Evolutionary conservation across 2,888 invertebrate species (phyloP), one percentile per base, ranked within the genome.

Genomic region (Nyleta sp.): DNA sequence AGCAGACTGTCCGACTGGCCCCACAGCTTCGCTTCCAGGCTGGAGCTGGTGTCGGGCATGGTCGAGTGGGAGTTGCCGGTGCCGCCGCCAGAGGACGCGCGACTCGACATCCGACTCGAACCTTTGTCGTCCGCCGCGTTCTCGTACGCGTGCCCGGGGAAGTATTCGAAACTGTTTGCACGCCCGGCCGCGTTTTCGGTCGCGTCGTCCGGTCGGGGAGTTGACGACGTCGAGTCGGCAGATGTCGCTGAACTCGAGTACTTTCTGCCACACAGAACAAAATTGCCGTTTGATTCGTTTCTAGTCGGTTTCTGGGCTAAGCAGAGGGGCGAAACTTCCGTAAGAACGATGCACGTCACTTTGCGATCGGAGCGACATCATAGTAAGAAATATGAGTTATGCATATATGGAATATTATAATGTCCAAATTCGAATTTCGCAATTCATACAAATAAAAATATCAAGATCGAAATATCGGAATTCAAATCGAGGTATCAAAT

Each of bases 141-240:
- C 82, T 93, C 92, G 83, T 93, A 94, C 68, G 93, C 91, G 83
- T 93, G 90, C 11, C 91, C 91, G 8, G 91, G 91, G 64, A 91
- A 89, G 85, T 94, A 95, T 87, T 95, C 94, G 89, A 95, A 95
- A 86, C 95, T 95, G 83, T 94, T 94, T 31, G 94, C 94, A 84
- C 93, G 92, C n/a, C 79, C 93, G 88, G 85, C 92, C 74, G 87
- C 91, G 91, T 79, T 86, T 52, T 87, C 90, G 11, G 72, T 75
- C 0, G 42, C 20, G 8, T 86, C 86, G 8, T 88, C 87, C 0
- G 73, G 82, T 15, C 80, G 85, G 31, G 86, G 86, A 0, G 87
- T 84, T 13, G 82, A 65, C 2, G 71, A 55, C 1, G 78, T 60
- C 0, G 87, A 88, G 10, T 79, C 85, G 64, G 70, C 81, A 7